A percentile compares a stretch with the other conserved stretches of the same genome.
Evolutionary conservation across 2,888 invertebrate genomes (phyloP).

Genomic region (Sinodicranocentrus sp.): DNA sequence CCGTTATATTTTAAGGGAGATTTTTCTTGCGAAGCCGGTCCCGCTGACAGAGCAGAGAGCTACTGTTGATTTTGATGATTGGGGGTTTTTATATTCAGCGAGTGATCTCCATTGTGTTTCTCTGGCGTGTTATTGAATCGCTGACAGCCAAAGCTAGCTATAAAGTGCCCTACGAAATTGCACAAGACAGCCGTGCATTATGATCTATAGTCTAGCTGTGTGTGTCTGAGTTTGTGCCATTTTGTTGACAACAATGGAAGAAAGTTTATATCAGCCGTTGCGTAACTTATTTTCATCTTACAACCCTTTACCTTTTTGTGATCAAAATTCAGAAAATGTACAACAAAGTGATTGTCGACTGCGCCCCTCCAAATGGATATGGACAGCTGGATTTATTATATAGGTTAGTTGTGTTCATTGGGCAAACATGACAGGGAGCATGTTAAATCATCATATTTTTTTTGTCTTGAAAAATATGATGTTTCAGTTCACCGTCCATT

Average conservation of each 20-base stretch:
- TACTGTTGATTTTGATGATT: slow-evolving; percentile 25
- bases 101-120: slow-evolving; percentile 20
- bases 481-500: not conserved
- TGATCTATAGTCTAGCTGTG: not conserved
- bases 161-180: slow-evolving; percentile 20
- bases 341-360: slow-evolving; percentile 18
- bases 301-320: not conserved
- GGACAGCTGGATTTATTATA: slow-evolving; percentile 33
- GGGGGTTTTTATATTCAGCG: slow-evolving; percentile 10
- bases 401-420: slow-evolving; percentile 11
- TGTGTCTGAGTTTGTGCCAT: not conserved
- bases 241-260: slow-evolving; percentile 18
- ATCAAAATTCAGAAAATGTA: slow-evolving; percentile 21
- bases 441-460: not conserved
- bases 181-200: slow-evolving; percentile 5
- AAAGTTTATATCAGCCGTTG: slow-evolving; percentile 13
- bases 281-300: not conserved
- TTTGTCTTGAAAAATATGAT: not conserved
- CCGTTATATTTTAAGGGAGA: slow-evolving; percentile 23
- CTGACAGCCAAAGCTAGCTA: slow-evolving; percentile 3
- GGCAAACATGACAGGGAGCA: not conserved
- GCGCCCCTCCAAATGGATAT: not conserved
- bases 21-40: not conserved
- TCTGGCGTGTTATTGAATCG: slow-evolving; percentile 18
- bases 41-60: not conserved